Evolutionary conservation across 2,113 vertebrate genomes (phyloP), one percentile per base, ranked within the genome.

Genomic region (Apeltes quadracus): DNA sequence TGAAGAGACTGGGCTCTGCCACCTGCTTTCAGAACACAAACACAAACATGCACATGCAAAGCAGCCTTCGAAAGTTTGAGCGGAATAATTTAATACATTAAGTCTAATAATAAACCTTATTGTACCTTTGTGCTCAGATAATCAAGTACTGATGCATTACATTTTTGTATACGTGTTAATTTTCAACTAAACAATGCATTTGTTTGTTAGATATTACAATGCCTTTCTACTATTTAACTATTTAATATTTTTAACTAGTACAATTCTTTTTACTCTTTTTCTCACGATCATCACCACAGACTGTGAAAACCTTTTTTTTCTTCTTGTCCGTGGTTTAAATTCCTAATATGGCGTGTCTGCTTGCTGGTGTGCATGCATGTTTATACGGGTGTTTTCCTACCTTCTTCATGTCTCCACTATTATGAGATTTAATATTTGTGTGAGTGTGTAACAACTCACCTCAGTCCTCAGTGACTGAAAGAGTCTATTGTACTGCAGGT

Each of bases 401-500:
- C 27, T 4, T 59, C 39, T 38, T 27, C 18, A 1, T 53, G 14
- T 36, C 25, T 75, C 39, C 61, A 7, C 55, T 34, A 64, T 43
- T 11, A 23, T 76, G 61, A 65, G 74, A 79, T 70, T 41, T 79
- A 76, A 78, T 80, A 78, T 61, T 34, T 72, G 63, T 70, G 76
- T 32, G 61, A 81, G 68, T 69, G 66, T 81, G 82, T 62, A 70
- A 66, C 34, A 43, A 66, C 85, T 87, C 76, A 29, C 72, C 86
- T 78, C 74, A 68, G 84, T 80, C 69, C 84, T 84, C 72, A 77
- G 82, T 25, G 0, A 56, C 70, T 88, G 82, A 91, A 90, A 91
- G 86, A 76, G 55, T 93, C 89, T 85, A 85, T 92, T 92, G 90
- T 91, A 12, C 75, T 72, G 51, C 46, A 61, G 58, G 84, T 79